Conservation (phyloP, 1,140 invertebrate genomes). For the Conopomorpha cramerella region DNA sequence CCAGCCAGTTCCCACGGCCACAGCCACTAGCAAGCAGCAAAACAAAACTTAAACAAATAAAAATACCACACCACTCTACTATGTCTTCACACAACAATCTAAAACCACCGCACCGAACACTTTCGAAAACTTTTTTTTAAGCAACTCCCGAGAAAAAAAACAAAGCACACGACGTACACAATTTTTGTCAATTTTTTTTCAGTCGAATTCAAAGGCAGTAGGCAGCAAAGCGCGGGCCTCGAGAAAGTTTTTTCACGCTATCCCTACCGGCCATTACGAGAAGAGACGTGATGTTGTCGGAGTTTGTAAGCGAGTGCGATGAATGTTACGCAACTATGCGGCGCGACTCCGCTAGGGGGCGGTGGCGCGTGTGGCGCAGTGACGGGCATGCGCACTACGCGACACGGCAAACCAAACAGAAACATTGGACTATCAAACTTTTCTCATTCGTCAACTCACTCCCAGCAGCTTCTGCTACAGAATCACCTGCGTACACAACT, state of each 20-base stretch:
- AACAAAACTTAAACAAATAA: slow-evolving; percentile 20
- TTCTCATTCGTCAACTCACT: slow-evolving; percentile 8
- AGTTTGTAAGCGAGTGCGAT: slow-evolving; percentile 43
- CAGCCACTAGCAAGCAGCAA: slow-evolving; percentile 30
- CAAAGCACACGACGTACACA: no score
- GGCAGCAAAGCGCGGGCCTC: slow-evolving; percentile 19
- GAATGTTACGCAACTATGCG: slow-evolving; percentile 54
- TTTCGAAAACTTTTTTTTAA: slow-evolving; percentile 27
- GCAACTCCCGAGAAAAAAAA: slow-evolving; percentile 9
- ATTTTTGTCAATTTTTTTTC: slow-evolving; percentile 1
- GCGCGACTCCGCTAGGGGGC: slow-evolving; percentile 44
- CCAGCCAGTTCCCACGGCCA: slow-evolving; percentile 33
- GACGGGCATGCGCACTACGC: slow-evolving; percentile 44
- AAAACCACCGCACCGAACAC: slow-evolving; percentile 25
- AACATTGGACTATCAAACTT: slow-evolving; percentile 12
- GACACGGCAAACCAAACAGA: slow-evolving; percentile 7
- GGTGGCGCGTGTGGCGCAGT: slow-evolving; percentile 47
- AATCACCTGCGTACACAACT: not conserved
- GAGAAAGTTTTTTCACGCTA: slow-evolving; percentile 44
- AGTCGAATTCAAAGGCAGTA: slow-evolving; percentile 2
- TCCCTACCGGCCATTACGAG: slow-evolving; percentile 27
- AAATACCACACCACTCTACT: slow-evolving; percentile 36
- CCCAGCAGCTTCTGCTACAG: slow-evolving; percentile 3
- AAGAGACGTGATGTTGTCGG: slow-evolving; percentile 40
- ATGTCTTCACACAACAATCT: slow-evolving; percentile 22